Base-by-base conservation (phyloP, 2,888 invertebrate species). In the Sphinx pinastri region DNA sequence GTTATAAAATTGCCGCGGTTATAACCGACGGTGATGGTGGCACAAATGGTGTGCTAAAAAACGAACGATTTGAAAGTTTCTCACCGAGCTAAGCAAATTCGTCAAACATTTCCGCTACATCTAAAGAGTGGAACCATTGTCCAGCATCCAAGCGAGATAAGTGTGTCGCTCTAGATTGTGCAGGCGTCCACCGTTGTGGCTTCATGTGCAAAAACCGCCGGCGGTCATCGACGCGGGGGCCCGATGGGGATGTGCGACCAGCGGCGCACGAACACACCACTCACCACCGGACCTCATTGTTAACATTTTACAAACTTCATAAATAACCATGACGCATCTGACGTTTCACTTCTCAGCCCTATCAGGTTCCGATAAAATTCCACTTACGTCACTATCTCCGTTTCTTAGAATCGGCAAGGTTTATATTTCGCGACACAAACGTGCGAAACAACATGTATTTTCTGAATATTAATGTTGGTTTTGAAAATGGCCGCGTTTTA, bases 181-280 rank as follows among this genome's bases (percentile, higher is more conserved):
- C 85, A 86, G 83, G 81, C 83, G 81, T 81, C 78, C 78, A 78
- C 77, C 77, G 83, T 79, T 79, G 82, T 79, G 81, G 81, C 79
- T 80, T 78, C 81, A 80, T 82, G 85, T 85, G 89, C 90, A 92
- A 93, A 92, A 93, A 90, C 85, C 76, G 75, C 75, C 78, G 75
- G 75, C 89, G 91, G 92, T 92, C 93, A 91, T 79, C 89, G 91
- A 89, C 91, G 89, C 84, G 80, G 92, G 80, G 92, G 91, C 93
- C 92, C 88, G 84, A 79, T 82, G 89, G 89, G 91, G 88, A 82
- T 85, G 86, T 80, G 82, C 79, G 69, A 73, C 60, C 45, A 60
- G 5, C 16, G 19, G 19, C 16, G 3, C 55, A 19, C 55, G 4
- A 11, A 10, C 55, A 13, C 16, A 19, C 55, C 11, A 55, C 45